Evolutionary conservation across 1,140 invertebrate species (phyloP).

Genomic region (Prorops nasuta): DNA sequence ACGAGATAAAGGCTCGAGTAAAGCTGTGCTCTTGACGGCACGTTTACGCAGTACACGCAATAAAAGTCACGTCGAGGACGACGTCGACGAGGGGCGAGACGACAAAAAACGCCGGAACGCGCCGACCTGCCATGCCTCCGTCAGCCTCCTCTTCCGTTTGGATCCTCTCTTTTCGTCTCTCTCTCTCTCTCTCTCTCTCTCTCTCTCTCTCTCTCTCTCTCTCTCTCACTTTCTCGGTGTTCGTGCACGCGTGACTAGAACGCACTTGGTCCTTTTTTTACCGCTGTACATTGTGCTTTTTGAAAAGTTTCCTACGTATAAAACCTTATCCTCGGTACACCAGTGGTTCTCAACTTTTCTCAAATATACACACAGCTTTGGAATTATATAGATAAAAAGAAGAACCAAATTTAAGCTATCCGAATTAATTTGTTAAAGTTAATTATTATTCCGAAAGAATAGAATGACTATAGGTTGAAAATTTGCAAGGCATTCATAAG

Average conservation of each 20-base stretch:
- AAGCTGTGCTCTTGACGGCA: constrained; percentile 2
- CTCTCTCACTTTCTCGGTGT: constrained; percentile 1
- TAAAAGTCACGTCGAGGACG: constrained; percentile 39
- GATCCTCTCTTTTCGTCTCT: neutral
- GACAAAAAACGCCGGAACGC: constrained; percentile 30
- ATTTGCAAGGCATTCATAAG: too few relatives aligned
- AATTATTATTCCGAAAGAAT: too few relatives aligned
- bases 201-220: neutral
- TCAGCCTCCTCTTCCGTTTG: too few relatives aligned
- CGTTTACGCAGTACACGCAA: constrained; percentile 41
- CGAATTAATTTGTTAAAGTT: too few relatives aligned
- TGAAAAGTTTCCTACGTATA: constrained; percentile 36
- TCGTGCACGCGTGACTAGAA: constrained; percentile 17
- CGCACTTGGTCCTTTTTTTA: constrained; percentile 34
- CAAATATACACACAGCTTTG: too few relatives aligned
- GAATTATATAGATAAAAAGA: too few relatives aligned
- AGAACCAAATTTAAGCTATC: too few relatives aligned
- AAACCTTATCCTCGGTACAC: constrained; percentile 9
- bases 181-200: neutral
- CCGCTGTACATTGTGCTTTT: constrained; percentile 48
- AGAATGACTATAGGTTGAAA: too few relatives aligned
- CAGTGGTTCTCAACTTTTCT: too few relatives aligned
- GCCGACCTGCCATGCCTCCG: constrained; percentile 1
- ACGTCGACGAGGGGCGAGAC: constrained; percentile 24
- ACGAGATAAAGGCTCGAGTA: constrained; percentile 9